Conservation (phyloP, 2,888 invertebrate genomes). For the Ctenicera cuprea region DNA sequence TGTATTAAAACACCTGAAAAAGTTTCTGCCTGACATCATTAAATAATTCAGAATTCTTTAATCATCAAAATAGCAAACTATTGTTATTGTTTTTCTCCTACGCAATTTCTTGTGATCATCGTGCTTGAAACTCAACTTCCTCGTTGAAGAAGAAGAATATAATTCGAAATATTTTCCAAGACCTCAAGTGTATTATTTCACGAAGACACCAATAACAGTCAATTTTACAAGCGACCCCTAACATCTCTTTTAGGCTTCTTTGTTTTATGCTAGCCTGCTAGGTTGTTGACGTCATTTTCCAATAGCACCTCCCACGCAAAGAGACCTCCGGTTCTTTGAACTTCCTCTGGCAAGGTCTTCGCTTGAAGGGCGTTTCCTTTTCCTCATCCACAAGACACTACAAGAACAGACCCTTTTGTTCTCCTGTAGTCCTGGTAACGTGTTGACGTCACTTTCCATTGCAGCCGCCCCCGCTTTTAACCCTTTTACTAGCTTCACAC, state of each 20-base stretch:
- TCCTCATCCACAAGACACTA: neutral
- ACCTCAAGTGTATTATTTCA: no score
- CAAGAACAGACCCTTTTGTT: conserved; percentile 1
- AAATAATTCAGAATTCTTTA: no score
- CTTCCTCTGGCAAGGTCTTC: conserved; percentile 14
- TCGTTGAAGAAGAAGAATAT: no score
- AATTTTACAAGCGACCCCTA: neutral
- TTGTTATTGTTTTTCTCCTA: no score
- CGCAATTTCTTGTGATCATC: no score
- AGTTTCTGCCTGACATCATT: no score
- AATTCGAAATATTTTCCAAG: no score
- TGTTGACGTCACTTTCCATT: conserved; percentile 75
- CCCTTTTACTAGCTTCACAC: conserved; percentile 37
- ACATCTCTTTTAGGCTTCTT: conserved; percentile 52
- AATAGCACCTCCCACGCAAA: conserved; percentile 67
- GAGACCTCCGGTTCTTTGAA: conserved; percentile 55
- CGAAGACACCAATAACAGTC: neutral
- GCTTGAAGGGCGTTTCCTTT: conserved; percentile 16
- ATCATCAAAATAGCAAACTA: no score
- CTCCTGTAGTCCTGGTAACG: conserved; percentile 70
- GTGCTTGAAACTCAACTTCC: no score
- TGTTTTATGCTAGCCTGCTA: conserved; percentile 65
- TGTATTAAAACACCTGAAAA: no score
- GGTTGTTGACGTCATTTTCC: conserved; percentile 69
- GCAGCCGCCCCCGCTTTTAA: conserved; percentile 51